Base-by-base conservation (phyloP, 2,888 invertebrate species). In the Lysandra coridon region DNA sequence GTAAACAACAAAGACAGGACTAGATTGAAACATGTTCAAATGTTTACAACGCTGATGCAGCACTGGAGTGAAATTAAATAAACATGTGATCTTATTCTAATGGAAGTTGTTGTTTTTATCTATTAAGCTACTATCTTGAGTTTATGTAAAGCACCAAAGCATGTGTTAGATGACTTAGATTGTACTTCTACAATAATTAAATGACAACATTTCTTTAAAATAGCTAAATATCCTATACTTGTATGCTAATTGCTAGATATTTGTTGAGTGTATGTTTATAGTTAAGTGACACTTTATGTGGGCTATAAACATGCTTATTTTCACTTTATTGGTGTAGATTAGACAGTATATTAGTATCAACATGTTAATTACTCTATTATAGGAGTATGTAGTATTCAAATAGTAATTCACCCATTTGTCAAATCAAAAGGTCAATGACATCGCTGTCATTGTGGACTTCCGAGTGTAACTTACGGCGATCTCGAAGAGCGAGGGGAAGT, bases 401-500 rank as follows among this genome's bases (percentile, higher is more conserved):
- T 69, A 69, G 69, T 33, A 69, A 64, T 33, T 33, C 33, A 5
- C 4, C 33, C 17, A 69, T 5, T 78, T 81, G 81, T 73, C 73
- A 60, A 64, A 79, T 79, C 69, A 64, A 81, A 81, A 80, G 83
- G 83, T 83, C 82, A 83, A 82, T 79, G 84, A 82, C 83, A 82
- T 76, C 76, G 75, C 78, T 62, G 79, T 75, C 74, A 79, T 79
- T 75, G n/a, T 40, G 62, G 62, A 62, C 44, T 60, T 64, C 44
- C 73, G 23, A 74, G 10, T 33, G 69, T 23, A 40, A 92, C 94
- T 92, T 84, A 94, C 94, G n/a, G 92, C 92, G 80, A 93, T 90
- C 82, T 94, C 93, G 86, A 92, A 92, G 82, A 93, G 91, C 44
- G 92, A 90, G 53, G 93, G 91, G 84, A 92, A 92, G 85, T 91